Conservation (phyloP, 2,797 vertebrate species). For the Diplodus sargus region DNA sequence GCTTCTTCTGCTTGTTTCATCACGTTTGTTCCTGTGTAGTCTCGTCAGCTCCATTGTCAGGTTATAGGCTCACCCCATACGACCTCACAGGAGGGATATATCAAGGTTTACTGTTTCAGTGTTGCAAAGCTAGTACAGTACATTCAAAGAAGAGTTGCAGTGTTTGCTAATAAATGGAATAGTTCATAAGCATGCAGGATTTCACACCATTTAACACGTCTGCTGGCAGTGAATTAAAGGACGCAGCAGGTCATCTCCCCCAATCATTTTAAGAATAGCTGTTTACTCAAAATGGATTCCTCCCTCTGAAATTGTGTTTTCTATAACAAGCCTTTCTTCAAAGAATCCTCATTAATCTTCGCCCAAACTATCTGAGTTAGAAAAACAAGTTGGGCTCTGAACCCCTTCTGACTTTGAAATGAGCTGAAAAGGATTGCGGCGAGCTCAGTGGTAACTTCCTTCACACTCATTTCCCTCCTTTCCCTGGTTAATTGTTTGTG, state of each 20-base stretch:
- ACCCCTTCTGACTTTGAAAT: slow-evolving; percentile 30
- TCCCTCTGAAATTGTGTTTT: slow-evolving; percentile 39
- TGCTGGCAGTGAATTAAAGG: background rate
- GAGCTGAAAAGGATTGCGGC: slow-evolving; percentile 28
- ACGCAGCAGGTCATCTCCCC: background rate
- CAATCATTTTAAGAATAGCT: slow-evolving; percentile 21
- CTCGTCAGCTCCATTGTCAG: background rate
- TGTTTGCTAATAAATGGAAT: background rate
- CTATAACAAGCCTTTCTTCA: slow-evolving; percentile 52
- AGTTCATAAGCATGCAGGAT: background rate
- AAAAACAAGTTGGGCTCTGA: slow-evolving; percentile 5
- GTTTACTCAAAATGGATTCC: slow-evolving; percentile 35
- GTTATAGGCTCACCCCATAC: background rate
- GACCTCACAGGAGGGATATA: background rate
- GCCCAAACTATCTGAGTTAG: slow-evolving; percentile 19
- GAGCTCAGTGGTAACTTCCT: slow-evolving; percentile 26
- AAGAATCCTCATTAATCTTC: slow-evolving; percentile 62
- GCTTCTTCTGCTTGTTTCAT: too few species aligned
- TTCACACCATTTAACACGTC: background rate
- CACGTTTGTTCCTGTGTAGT: too few species aligned
- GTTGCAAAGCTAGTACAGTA: background rate
- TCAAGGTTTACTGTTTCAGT: background rate
- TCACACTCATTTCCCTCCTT: background rate
- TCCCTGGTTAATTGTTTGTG: slow-evolving; percentile 59
- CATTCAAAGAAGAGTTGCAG: background rate